phyloP scores from a whole-genome alignment of 2,888 invertebrate species.

The Monopis laevigella region DNA sequence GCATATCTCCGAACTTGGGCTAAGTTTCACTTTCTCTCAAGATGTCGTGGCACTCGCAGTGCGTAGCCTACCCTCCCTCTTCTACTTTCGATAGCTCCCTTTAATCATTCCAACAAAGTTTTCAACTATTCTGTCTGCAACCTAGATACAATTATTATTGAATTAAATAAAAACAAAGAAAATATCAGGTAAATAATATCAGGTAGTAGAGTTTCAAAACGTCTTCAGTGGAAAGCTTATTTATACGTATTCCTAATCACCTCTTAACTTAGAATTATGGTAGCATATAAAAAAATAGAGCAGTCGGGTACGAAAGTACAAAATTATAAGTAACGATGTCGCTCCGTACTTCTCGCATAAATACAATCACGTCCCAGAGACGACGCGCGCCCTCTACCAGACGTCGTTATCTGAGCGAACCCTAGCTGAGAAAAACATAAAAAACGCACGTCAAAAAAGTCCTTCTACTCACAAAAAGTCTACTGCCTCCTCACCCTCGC shows the following conservation, averaged over 20 bases:
- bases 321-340: too few relatives aligned
- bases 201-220: too few relatives aligned
- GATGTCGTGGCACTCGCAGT: conserved; percentile 47
- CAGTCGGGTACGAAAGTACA: too few relatives aligned
- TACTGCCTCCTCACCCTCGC: conserved; percentile 49
- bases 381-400: conserved; percentile 28
- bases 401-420: conserved; percentile 63
- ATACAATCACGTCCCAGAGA: conserved; percentile 1
- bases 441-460: conserved; percentile 67
- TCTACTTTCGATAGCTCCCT: too few relatives aligned
- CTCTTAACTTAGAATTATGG: too few relatives aligned
- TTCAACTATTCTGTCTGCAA: too few relatives aligned
- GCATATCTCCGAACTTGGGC: conserved; percentile 65
- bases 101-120: too few relatives aligned
- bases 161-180: background rate
- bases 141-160: background rate
- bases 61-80: conserved; percentile 9
- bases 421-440: conserved; percentile 65
- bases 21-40: conserved; percentile 67
- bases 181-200: too few relatives aligned
- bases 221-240: too few relatives aligned
- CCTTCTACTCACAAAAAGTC: conserved; percentile 63
- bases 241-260: too few relatives aligned
- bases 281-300: too few relatives aligned
- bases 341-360: background rate